Evolutionary conservation across 2,888 invertebrate species (phyloP).

Genomic region (Flexamia atlantica): DNA sequence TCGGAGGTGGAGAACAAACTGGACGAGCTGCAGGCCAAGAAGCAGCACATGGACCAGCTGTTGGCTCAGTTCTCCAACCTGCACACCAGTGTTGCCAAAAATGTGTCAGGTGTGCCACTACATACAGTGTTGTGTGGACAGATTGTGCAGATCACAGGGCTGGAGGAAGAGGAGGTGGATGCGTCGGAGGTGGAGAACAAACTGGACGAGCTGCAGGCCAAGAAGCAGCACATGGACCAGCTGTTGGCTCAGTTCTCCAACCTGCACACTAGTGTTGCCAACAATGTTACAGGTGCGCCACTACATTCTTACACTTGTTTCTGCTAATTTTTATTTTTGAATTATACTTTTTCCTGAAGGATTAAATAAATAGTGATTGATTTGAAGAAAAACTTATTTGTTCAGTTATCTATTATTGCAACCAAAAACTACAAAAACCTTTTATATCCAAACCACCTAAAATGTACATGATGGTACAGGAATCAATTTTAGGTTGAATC

Average conservation of each 20-base stretch:
- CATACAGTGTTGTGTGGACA: too few species aligned
- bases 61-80: slow-evolving; percentile 49
- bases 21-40: slow-evolving; percentile 77
- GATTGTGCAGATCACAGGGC: slow-evolving; percentile 66
- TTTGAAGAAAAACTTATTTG: too few species aligned
- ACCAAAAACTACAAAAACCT: too few species aligned
- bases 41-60: slow-evolving; percentile 86
- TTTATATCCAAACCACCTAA: too few species aligned
- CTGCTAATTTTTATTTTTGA: too few species aligned
- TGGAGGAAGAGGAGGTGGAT: slow-evolving; percentile 76
- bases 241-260: slow-evolving; percentile 72
- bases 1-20: slow-evolving; percentile 72
- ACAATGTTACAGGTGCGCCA: background rate
- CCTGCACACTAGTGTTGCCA: background rate
- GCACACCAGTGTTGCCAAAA: background rate
- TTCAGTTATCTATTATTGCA: too few species aligned
- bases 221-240: slow-evolving; percentile 87
- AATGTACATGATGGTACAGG: too few species aligned
- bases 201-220: slow-evolving; percentile 74
- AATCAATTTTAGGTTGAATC: too few species aligned
- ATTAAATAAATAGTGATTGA: too few species aligned
- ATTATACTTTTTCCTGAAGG: too few species aligned
- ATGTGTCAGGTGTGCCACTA: background rate
- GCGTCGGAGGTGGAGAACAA: slow-evolving; percentile 73
- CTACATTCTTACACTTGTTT: too few species aligned